Conservation (phyloP, 2,888 invertebrate genomes). For the Nematopogon swammerdamellus region DNA sequence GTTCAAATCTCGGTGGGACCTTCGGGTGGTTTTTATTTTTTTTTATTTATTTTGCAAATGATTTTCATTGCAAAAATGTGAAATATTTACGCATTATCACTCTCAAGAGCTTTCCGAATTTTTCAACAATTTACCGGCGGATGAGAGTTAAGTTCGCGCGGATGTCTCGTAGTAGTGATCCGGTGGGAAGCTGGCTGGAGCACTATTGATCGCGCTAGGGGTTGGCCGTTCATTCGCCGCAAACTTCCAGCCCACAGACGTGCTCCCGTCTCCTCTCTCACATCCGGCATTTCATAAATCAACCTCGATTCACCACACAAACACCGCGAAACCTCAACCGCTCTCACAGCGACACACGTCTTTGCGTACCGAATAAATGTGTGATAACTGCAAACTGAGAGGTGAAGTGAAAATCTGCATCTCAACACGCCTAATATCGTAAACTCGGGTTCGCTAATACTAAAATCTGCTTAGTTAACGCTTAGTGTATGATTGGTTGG, state of each 20-base stretch:
- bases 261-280: slow-evolving; percentile 28
- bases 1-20: slow-evolving; percentile 56
- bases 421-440: too few relatives aligned
- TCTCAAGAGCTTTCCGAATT: slow-evolving; percentile 2
- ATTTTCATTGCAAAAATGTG: background rate
- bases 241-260: slow-evolving; percentile 46
- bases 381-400: too few relatives aligned
- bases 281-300: background rate
- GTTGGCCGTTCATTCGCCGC: slow-evolving; percentile 52
- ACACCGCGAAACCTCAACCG: background rate
- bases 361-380: too few relatives aligned
- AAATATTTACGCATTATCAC: background rate
- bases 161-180: background rate
- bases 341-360: too few relatives aligned
- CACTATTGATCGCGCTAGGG: slow-evolving; percentile 57
- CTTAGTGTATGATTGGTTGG: too few relatives aligned
- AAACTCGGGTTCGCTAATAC: too few relatives aligned
- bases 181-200: slow-evolving; percentile 55
- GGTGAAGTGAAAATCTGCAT: too few relatives aligned
- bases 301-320: background rate
- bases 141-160: slow-evolving; percentile 1
- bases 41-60: slow-evolving; percentile 8
- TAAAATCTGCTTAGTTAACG: too few relatives aligned
- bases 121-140: background rate
- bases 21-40: slow-evolving; percentile 13